Evolutionary conservation across 1,140 invertebrate species (phyloP), one percentile per base, ranked within the genome.

Genomic region (Drosophila lacertosa): DNA sequence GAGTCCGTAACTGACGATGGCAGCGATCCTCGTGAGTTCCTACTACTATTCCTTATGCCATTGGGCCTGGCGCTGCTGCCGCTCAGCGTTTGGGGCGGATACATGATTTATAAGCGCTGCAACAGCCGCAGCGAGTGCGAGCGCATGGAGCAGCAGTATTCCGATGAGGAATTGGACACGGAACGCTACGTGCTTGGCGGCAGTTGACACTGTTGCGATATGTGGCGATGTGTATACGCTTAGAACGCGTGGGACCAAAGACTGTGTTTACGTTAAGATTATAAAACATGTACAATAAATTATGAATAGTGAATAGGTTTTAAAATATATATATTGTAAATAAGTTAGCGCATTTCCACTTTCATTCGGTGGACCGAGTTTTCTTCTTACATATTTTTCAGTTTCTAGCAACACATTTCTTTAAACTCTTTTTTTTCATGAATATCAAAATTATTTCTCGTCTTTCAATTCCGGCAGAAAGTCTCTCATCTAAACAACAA

Each of bases 31-130:
- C 57, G 45, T 2, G 77, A 88, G 29, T 91, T 91, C 18, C 69
- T 75, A 22, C 22, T 91, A 29, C 69, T 91, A 3, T 91, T 91
- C 37, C 67, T 91, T 0, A 91, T 91, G 88, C 90, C 90, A 0
- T 7, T 91, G 13, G 90, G 90, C 3, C 26, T 91, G 62, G 90
- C 88, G 0, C 15, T 91, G 11, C 50, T 90, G 0, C 90, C 90
- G 2, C 26, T 91, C 0, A 69, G 67, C 11, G 80, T 91, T 4
- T 91, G 90, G 90, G 54, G 82, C 3, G 70, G 81, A 3, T 90
- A 81, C 9, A 20, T 88, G 37, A 39, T 73, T 9, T 79, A 84
- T 39, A 90, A 84, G 18, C 81, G 81, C 9, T 89, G 71, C 40
- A 70, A 15, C 10, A 20, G 32, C 0, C 65, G 69, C 16, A 39